phyloP scores from a whole-genome alignment of 2,888 invertebrate species.

The Euproctis similis region DNA sequence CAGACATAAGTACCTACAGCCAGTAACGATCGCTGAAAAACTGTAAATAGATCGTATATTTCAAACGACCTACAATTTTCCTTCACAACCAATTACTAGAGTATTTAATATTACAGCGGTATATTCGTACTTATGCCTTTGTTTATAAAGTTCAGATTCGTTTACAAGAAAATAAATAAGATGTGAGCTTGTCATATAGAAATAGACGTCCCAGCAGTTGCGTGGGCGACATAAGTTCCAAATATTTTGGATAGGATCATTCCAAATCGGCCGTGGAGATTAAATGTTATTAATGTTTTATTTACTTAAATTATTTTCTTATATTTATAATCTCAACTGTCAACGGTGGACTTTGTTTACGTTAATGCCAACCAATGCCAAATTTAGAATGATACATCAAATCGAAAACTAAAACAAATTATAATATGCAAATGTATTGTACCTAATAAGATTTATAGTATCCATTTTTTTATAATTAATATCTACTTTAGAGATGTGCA shows the following conservation, averaged over 20 bases:
- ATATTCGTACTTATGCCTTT: slow-evolving; percentile 13
- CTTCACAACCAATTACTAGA: slow-evolving; percentile 22
- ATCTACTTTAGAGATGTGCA: too few species aligned
- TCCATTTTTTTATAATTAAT: too few species aligned
- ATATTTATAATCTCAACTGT: slow-evolving; percentile 18
- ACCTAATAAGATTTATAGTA: too few species aligned
- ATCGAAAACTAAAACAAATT: too few species aligned
- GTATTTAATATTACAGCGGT: slow-evolving; percentile 6
- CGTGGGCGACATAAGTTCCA: slow-evolving; percentile 53
- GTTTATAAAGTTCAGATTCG: slow-evolving; percentile 22
- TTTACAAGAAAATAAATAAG: slow-evolving; percentile 11
- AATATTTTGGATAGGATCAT: slow-evolving; percentile 56
- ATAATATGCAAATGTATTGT: too few species aligned
- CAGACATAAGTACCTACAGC: slow-evolving; percentile 11
- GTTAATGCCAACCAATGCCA: too few species aligned
- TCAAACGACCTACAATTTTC: slow-evolving; percentile 18
- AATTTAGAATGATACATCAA: too few species aligned
- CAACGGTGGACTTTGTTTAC: slow-evolving; percentile 19
- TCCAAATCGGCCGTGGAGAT: slow-evolving; percentile 38
- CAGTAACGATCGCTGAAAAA: slow-evolving; percentile 24
- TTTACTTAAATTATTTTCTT: too few species aligned
- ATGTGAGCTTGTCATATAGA: slow-evolving; percentile 25
- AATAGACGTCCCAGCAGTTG: slow-evolving; percentile 43
- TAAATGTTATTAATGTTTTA: slow-evolving; percentile 19
- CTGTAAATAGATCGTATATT: slow-evolving; percentile 27